phyloP scores from a whole-genome alignment of 2,113 vertebrate species.

The Pyrgilauda ruficollis region DNA sequence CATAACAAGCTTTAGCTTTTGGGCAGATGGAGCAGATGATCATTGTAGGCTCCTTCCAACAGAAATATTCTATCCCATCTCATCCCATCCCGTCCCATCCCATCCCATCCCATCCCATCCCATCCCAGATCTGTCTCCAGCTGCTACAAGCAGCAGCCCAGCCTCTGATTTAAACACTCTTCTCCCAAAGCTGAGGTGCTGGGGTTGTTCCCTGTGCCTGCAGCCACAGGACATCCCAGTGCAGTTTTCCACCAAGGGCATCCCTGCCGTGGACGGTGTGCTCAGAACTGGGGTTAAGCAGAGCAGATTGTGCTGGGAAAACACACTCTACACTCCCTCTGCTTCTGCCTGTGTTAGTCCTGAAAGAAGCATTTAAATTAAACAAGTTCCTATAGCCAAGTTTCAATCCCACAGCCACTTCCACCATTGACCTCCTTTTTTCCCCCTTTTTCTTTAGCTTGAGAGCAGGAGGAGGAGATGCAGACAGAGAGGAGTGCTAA shows the following conservation, averaged over 20 bases:
- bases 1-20: neutral
- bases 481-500: constrained; percentile 52
- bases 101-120: neutral
- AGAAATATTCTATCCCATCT: neutral
- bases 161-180: neutral
- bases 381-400: neutral
- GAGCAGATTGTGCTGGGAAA: neutral
- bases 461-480: constrained; percentile 12
- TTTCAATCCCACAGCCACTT: constrained; percentile 43
- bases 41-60: fast-evolving
- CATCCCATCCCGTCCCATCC: neutral
- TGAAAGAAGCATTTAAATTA: constrained; percentile 39
- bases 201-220: neutral
- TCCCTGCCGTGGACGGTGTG: neutral
- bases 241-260: neutral
- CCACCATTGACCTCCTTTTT: constrained; percentile 15
- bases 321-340: neutral
- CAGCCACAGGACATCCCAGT: neutral
- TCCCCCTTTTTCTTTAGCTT: neutral
- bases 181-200: fast-evolving
- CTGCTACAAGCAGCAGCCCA: neutral
- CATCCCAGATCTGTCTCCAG: neutral
- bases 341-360: neutral
- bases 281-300: constrained; percentile 4
- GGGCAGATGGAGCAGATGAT: neutral